phyloP scores from a whole-genome alignment of 1,140 invertebrate genomes.

The Anagrus nilaparvatae region DNA sequence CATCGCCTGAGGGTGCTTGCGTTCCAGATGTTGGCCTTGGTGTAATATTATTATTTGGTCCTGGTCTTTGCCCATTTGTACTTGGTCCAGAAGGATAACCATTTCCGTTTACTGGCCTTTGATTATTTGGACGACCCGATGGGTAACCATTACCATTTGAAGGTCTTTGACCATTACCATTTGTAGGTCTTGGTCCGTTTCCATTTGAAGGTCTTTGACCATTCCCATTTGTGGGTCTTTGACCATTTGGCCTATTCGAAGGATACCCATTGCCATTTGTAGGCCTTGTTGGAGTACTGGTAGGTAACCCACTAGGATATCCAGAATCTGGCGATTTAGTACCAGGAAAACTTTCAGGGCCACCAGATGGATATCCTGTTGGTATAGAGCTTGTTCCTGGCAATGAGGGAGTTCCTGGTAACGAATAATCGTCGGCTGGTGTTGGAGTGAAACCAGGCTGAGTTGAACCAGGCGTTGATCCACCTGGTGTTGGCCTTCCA shows the following conservation, averaged over 20 bases:
- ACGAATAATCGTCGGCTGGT: constrained; percentile 13
- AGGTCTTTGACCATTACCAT: constrained; percentile 8
- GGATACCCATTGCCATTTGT: constrained; percentile 15
- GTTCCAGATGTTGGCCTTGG: no score
- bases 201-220: constrained; percentile 6
- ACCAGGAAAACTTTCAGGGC: constrained; percentile 12
- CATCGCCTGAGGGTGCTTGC: constrained; percentile 3
- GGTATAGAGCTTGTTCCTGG: constrained; percentile 5
- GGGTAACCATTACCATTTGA: constrained; percentile 15
- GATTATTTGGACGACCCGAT: constrained; percentile 13
- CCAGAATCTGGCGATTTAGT: constrained; percentile 7
- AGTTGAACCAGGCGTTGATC: constrained; percentile 12
- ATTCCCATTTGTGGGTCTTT: constrained; percentile 5
- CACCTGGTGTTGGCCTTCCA: constrained; percentile 18
- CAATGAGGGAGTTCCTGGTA: constrained; percentile 8
- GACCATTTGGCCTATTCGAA: neutral
- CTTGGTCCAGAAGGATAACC: constrained; percentile 11
- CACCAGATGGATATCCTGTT: constrained; percentile 16
- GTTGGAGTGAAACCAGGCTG: constrained; percentile 15
- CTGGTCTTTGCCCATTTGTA: constrained; percentile 6
- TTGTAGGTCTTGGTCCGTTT: constrained; percentile 10
- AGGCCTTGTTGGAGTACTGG: no score
- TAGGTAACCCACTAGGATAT: constrained; percentile 3
- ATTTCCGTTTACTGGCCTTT: constrained; percentile 1
- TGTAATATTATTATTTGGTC: no score